A percentile compares a stretch with the other conserved stretches of the same genome.
phyloP scores from a whole-genome alignment of 2,797 vertebrate species.

The Acrossocheilus fasciatus region DNA sequence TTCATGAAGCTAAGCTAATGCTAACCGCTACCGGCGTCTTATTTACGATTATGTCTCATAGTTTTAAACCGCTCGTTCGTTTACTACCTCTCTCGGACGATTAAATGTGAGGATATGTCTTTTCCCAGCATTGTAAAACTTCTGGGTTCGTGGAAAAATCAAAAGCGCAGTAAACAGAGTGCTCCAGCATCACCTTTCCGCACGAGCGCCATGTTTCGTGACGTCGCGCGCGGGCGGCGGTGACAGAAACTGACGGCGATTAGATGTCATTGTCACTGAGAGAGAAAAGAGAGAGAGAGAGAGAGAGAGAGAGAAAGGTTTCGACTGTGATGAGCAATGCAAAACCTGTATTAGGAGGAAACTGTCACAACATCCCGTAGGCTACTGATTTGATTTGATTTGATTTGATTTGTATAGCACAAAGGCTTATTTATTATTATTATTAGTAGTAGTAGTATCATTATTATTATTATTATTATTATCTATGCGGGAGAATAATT shows the following conservation, averaged over 20 bases:
- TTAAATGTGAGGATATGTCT: slow-evolving; percentile 56
- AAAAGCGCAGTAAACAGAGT: slow-evolving; percentile 59
- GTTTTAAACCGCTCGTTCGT: slow-evolving; percentile 62
- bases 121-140: slow-evolving; percentile 39
- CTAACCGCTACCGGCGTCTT: slow-evolving; percentile 61
- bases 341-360: background rate
- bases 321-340: background rate
- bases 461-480: no score
- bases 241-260: background rate
- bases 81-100: slow-evolving; percentile 58
- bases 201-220: slow-evolving; percentile 81
- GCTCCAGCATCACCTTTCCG: slow-evolving; percentile 72
- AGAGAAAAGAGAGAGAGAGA: no score
- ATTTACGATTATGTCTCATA: slow-evolving; percentile 53
- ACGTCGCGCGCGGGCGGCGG: slow-evolving; percentile 52
- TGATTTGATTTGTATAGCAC: no score
- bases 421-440: no score
- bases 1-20: slow-evolving; percentile 69
- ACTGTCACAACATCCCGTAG: background rate
- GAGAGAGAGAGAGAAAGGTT: no score
- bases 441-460: no score
- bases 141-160: slow-evolving; percentile 40
- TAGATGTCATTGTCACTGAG: background rate
- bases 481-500: background rate
- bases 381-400: no score